Base-by-base conservation (phyloP, 2,113 vertebrate species). In the Meles meles region DNA sequence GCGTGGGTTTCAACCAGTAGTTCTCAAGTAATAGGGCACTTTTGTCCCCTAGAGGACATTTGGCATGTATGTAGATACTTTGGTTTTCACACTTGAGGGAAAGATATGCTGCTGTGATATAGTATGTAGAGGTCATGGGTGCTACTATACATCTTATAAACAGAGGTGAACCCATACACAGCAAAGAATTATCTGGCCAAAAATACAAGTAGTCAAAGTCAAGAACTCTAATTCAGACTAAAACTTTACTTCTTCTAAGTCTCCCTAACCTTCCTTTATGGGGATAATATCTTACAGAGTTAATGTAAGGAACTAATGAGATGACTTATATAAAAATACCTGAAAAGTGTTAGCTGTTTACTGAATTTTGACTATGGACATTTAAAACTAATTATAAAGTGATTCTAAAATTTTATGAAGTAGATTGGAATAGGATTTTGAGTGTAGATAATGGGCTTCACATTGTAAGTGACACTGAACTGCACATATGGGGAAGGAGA, bases 351-450 rank as follows among this genome's bases (percentile, higher is more conserved):
- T 42, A 74, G 29, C 6, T 57, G 8, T 72, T 81, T 44, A 49
- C 4, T 72, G 37, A 42, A 42, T 96, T 74, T 96, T 90, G 42
- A 49, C 8, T 44, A 85, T 52, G 31, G 82, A 23, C 23, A 34
- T 88, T 92, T 57, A 63, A 92, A 93, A 47, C 6, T 82, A 72
- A 72, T 63, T 63, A 57, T 11, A 92, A 88, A 77, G 15, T 61
- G 59, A 29, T 69, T 88, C 27, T 82, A 29, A 95, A 49, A 61
- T 7, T 20, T 15, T 90, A 52, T 52, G 18, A 85, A 84, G 42
- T 44, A 67, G 3, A 0, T 80, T 84, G n/a, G 15, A 85, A 81
- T 74, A 65, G 18, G 7, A 8, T 42, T 84, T 86, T 69, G 21
- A 55, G 6, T 88, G 2, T 65, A 37, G 74, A 87, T 83, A 67